Evolutionary conservation across 2,797 vertebrate species (phyloP).

Genomic region (Peromyscus attwateri): DNA sequence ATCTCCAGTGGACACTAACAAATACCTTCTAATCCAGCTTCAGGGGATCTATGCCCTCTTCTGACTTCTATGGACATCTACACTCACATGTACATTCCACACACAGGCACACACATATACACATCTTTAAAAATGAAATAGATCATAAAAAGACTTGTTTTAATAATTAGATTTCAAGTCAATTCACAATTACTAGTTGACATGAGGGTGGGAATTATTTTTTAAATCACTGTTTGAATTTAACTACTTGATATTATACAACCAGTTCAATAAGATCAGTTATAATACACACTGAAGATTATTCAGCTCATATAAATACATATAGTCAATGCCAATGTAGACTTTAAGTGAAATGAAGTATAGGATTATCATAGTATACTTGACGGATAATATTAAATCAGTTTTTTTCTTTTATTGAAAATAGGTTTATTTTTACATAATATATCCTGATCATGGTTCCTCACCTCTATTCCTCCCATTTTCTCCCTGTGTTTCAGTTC

Average conservation of each 20-base stretch:
- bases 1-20: not conserved
- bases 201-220: not conserved
- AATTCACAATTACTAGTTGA: constrained; percentile 12
- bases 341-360: not conserved
- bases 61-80: not conserved
- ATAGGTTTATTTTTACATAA: not conserved
- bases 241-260: constrained; percentile 11
- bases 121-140: not conserved
- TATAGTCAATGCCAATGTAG: not conserved
- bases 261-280: not conserved
- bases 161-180: constrained; percentile 38
- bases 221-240: not conserved
- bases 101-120: not conserved
- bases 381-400: not conserved
- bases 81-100: not conserved
- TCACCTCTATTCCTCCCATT: not conserved
- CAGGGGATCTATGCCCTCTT: not conserved
- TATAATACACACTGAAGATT: not conserved
- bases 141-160: not conserved
- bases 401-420: not conserved
- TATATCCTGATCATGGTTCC: not conserved
- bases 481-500: not conserved
- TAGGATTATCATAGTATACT: not conserved
- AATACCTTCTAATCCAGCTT: not conserved
- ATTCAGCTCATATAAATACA: not conserved